These are phyloP conservation scores for Elaphurus davidianus DNA, from an alignment of 2,113 vertebrate species.

Conservation along the genomic window DNA sequence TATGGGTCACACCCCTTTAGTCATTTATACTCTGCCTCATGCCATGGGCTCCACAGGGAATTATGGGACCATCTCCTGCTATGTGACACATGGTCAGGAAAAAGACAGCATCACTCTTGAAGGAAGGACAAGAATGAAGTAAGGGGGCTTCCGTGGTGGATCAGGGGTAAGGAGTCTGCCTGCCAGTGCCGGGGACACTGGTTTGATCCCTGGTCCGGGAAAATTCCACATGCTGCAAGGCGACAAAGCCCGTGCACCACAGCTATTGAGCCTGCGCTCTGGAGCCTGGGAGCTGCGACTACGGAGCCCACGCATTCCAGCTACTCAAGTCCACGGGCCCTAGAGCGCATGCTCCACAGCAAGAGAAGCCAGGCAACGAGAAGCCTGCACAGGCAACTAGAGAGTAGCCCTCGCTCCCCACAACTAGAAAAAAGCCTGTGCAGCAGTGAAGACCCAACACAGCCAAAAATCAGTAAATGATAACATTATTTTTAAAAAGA, in stretches of 20 bases:
- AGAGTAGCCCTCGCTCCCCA: not conserved
- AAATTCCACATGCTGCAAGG: not conserved
- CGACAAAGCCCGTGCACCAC: not conserved
- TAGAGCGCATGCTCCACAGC: not conserved
- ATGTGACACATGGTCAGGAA: not conserved
- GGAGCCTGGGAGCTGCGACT: not conserved
- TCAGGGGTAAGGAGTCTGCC: not conserved
- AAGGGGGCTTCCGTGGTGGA: not conserved
- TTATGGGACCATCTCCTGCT: not conserved
- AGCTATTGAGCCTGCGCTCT: not conserved
- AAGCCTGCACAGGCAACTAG: not conserved
- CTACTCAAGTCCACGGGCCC: too few relatives aligned
- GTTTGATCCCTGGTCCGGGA: not conserved
- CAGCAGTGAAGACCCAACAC: not conserved
- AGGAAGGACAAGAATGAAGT: not conserved
- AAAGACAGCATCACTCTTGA: not conserved
- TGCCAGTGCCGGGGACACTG: not conserved
- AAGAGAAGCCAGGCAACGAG: not conserved
- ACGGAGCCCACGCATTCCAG: not conserved
- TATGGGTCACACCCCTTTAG: not conserved
- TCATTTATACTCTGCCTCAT: not conserved
- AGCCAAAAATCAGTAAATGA: not conserved
- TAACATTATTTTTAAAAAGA: not conserved
- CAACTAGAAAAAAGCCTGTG: not conserved
- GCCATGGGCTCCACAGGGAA: not conserved